phyloP scores from a whole-genome alignment of 2,888 invertebrate species.

The Ligdia adustata region DNA sequence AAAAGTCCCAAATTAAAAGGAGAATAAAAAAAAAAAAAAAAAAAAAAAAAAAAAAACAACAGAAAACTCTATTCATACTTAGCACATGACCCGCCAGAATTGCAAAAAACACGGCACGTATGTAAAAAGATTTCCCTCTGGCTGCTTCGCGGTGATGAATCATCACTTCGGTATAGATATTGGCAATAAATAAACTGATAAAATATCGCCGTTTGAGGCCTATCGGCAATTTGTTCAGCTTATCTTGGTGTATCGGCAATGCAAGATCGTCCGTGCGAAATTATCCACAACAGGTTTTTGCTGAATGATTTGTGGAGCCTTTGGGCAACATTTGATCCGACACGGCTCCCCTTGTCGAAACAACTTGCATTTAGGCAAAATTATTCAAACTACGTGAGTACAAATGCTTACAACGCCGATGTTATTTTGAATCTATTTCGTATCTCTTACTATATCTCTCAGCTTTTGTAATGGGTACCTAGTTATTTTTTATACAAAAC shows the following conservation, averaged over 20 bases:
- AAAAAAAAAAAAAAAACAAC: too few species aligned
- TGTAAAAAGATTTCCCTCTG: slow-evolving; percentile 24
- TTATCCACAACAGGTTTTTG: slow-evolving; percentile 81
- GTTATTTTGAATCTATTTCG: slow-evolving; percentile 26
- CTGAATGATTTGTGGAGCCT: slow-evolving; percentile 79
- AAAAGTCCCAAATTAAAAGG: too few species aligned
- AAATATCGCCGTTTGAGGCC: slow-evolving; percentile 76
- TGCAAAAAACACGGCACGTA: slow-evolving; percentile 4
- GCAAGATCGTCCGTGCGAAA: slow-evolving; percentile 66
- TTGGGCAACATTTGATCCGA: slow-evolving; percentile 73
- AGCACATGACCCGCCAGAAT: slow-evolving; percentile 10
- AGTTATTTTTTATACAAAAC: too few species aligned
- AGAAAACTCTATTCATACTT: slow-evolving; percentile 42
- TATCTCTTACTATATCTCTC: too few species aligned
- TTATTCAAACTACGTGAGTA: slow-evolving; percentile 57
- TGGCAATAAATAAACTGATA: slow-evolving; percentile 74
- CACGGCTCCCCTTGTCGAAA: slow-evolving; percentile 69
- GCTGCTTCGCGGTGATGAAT: slow-evolving; percentile 24
- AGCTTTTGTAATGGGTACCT: too few species aligned
- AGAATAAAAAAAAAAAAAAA: too few species aligned
- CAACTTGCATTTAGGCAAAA: slow-evolving; percentile 73
- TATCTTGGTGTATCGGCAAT: slow-evolving; percentile 52
- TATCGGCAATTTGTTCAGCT: slow-evolving; percentile 75
- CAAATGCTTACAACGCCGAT: slow-evolving; percentile 27
- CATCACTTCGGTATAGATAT: slow-evolving; percentile 53